Evolutionary conservation across 2,113 vertebrate species (phyloP).

Genomic region (Chionis minor): DNA sequence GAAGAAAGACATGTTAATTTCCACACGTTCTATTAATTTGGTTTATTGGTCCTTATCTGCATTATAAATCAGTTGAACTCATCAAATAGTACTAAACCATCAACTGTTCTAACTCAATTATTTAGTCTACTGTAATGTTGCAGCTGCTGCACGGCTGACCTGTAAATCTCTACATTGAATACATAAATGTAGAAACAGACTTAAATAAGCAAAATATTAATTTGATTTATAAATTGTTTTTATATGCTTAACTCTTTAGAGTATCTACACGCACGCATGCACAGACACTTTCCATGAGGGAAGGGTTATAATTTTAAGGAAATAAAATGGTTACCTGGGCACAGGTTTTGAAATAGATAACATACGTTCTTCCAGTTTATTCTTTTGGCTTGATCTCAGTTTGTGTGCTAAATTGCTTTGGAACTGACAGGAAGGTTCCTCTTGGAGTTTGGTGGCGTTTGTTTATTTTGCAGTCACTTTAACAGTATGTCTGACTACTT

Average conservation of each 20-base stretch:
- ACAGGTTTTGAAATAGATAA: neutral
- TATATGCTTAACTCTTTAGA: neutral
- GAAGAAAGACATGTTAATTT: constrained; percentile 2
- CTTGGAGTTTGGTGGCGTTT: neutral
- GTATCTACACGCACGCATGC: accelerated
- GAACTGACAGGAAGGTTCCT: neutral
- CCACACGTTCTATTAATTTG: neutral
- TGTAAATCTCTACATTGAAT: neutral
- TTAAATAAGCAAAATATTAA: neutral
- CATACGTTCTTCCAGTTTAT: neutral
- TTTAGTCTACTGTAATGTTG: constrained; percentile 9
- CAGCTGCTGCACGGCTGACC: neutral
- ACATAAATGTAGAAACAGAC: neutral
- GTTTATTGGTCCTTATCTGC: constrained; percentile 8
- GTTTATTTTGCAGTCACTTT: neutral
- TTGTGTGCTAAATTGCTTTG: neutral
- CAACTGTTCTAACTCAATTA: constrained; percentile 7
- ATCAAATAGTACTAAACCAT: neutral
- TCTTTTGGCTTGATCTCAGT: neutral
- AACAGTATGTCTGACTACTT: neutral
- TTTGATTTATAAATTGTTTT: neutral
- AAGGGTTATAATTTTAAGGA: neutral
- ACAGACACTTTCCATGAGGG: neutral
- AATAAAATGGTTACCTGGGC: neutral
- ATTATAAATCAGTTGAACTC: constrained; percentile 12